phyloP scores from a whole-genome alignment of 92 coral and sea anemone genomes.

The Montipora capitata region DNA sequence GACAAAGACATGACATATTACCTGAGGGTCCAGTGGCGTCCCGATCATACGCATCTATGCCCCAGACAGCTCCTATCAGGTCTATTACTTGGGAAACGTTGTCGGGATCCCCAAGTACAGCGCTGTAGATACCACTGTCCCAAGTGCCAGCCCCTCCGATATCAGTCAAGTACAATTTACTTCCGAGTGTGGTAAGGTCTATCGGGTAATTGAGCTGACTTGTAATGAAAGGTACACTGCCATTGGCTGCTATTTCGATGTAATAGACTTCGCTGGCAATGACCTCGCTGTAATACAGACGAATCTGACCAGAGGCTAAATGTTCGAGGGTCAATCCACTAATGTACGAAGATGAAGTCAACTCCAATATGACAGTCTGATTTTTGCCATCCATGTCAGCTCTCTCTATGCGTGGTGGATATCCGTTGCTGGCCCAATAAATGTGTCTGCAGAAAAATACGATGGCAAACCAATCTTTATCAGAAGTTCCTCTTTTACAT shows the following conservation, averaged over 20 bases:
- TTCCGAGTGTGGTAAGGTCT: constrained; percentile 72
- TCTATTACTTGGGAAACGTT: constrained; percentile 39
- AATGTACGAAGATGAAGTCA: constrained; percentile 28
- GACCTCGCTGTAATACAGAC: constrained; percentile 79
- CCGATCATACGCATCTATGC: constrained; percentile 22
- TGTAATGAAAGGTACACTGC: constrained; percentile 36
- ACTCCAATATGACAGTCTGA: constrained; percentile 14
- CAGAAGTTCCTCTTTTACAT: neutral
- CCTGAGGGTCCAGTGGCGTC: constrained; percentile 3
- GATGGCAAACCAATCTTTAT: neutral
- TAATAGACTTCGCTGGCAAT: constrained; percentile 54
- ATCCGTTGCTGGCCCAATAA: constrained; percentile 81
- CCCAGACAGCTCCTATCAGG: constrained; percentile 26
- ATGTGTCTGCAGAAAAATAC: constrained; percentile 39
- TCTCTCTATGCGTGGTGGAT: constrained; percentile 36
- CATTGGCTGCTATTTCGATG: constrained; percentile 68
- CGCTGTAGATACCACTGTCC: constrained; percentile 50
- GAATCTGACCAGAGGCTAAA: constrained; percentile 12
- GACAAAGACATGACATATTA: neutral
- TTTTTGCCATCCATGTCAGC: constrained; percentile 76
- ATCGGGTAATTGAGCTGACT: constrained; percentile 49
- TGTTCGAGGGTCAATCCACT: constrained; percentile 80
- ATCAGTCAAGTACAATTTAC: constrained; percentile 80
- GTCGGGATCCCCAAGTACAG: constrained; percentile 23
- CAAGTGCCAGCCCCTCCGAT: constrained; percentile 17